These are phyloP conservation scores for Seladonia tumulorum DNA, from an alignment of 2,888 invertebrate species.

Conservation along the genomic window DNA sequence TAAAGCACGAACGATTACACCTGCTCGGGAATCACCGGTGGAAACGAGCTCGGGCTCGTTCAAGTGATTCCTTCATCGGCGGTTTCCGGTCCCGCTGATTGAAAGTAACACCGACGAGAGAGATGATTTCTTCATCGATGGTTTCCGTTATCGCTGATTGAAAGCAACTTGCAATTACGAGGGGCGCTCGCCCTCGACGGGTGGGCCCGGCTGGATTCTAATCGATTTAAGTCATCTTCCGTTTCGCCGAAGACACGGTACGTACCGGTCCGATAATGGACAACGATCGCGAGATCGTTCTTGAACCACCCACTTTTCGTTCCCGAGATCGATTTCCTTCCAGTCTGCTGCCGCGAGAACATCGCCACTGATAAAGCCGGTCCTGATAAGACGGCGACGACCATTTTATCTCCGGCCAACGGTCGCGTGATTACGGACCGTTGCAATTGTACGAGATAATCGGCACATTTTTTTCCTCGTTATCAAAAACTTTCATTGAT, in stretches of 20 bases:
- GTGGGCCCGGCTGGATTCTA: slow-evolving; percentile 36
- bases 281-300: slow-evolving; percentile 40
- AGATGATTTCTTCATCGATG: slow-evolving; percentile 42
- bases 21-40: neutral
- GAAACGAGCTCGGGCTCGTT: neutral
- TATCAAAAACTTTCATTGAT: slow-evolving; percentile 40
- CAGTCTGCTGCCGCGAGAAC: slow-evolving; percentile 16
- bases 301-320: slow-evolving; percentile 18
- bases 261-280: slow-evolving; percentile 50
- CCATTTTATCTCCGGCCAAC: slow-evolving; percentile 29
- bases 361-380: slow-evolving; percentile 30
- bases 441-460: slow-evolving; percentile 29
- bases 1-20: neutral
- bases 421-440: slow-evolving; percentile 29
- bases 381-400: slow-evolving; percentile 25
- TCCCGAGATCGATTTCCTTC: slow-evolving; percentile 41
- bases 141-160: slow-evolving; percentile 54
- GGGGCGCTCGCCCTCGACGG: slow-evolving; percentile 8
- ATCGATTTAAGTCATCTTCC: slow-evolving; percentile 55
- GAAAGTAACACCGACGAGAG: slow-evolving; percentile 12
- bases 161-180: slow-evolving; percentile 58
- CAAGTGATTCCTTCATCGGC: neutral
- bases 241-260: slow-evolving; percentile 21
- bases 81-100: slow-evolving; percentile 9
- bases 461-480: neutral